A percentile compares a stretch with the other conserved stretches of the same genome.
Conservation (phyloP, 2,888 invertebrate species). For the Ormia ochracea region DNA sequence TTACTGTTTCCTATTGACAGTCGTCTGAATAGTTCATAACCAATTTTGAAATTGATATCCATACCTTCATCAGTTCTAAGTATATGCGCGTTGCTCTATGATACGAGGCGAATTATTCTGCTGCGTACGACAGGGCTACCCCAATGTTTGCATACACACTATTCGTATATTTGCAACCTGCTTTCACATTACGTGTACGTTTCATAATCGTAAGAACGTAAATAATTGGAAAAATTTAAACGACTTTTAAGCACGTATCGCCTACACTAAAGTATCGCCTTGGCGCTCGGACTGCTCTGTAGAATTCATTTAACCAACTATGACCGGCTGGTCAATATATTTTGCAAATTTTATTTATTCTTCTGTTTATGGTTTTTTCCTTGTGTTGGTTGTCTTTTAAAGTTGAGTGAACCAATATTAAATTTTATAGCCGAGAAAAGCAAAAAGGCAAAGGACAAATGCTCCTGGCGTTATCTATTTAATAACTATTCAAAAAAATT, state of each 20-base stretch:
- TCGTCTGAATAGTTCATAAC: too few relatives aligned
- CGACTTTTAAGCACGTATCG: conserved; percentile 48
- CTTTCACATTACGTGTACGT: not conserved
- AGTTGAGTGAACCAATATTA: conserved; percentile 10
- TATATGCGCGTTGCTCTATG: too few relatives aligned
- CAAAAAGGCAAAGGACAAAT: conserved; percentile 12
- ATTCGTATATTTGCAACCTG: not conserved
- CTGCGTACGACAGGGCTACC: too few relatives aligned
- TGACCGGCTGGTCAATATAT: conserved; percentile 65
- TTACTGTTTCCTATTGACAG: too few relatives aligned
- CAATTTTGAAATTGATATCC: too few relatives aligned
- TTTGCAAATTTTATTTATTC: conserved; percentile 20
- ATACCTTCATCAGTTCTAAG: too few relatives aligned
- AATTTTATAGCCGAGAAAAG: conserved; percentile 43
- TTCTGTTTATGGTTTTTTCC: not conserved
- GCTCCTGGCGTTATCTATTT: not conserved
- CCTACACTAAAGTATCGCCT: conserved; percentile 12
- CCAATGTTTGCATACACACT: not conserved
- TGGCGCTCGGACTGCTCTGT: not conserved
- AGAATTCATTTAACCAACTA: conserved; percentile 62
- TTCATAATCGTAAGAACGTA: not conserved
- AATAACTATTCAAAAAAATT: too few relatives aligned
- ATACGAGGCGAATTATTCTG: too few relatives aligned
- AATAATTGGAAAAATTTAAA: conserved; percentile 52
- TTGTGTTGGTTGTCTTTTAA: conserved; percentile 24